Evolutionary conservation across 2,113 vertebrate genomes (phyloP), one percentile per base, ranked within the genome.

Genomic region (Origma solitaria): DNA sequence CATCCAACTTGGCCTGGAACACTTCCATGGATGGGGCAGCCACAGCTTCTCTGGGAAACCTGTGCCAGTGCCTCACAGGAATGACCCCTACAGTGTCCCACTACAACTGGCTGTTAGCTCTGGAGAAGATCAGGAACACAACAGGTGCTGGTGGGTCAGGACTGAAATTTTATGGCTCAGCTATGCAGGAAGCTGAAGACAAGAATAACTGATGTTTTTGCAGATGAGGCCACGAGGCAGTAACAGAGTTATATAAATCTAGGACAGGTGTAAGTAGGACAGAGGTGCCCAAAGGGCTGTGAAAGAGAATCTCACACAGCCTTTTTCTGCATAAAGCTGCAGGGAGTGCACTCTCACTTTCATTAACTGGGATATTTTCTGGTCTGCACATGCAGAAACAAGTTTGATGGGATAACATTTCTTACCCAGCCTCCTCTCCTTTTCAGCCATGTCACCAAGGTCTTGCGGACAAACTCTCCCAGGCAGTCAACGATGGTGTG

Each of bases 371-470:
- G 57, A 7, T 37, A 22, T 57, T 84, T 87, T 20, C 42, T 22
- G 18, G 23, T 35, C 37, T 81, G 66, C 10, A 9, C 4, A 7
- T 0, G 7, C 15, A 61, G 61, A 45, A 85, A 58, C 35, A 56
- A 56, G 18, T 7, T 20, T 8, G 15, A 5, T n/a, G 61, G 68
- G 70, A 25, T 1, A 91, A 51, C 24, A 35, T 8, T 31, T 58
- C 98, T 99, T 98, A 99, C 99, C 99, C 99, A 99, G 94, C 99
- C 99, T 4, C 99, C 99, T 88, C 98, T 98, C 90, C 97, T 98
- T 80, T 98, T 98, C 71, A 99, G 97, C 99, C 99, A 99, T 0
- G 98, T 91, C 33, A 98, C 98, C 97, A 99, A 95, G 61, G 98
- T 99, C 97, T 99, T 99, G 89, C 98, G 98, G 35, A 99, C 98